These are phyloP conservation scores for Aplidium turbinatum DNA, from an alignment of 23 tunicate species.

Conservation along the genomic window DNA sequence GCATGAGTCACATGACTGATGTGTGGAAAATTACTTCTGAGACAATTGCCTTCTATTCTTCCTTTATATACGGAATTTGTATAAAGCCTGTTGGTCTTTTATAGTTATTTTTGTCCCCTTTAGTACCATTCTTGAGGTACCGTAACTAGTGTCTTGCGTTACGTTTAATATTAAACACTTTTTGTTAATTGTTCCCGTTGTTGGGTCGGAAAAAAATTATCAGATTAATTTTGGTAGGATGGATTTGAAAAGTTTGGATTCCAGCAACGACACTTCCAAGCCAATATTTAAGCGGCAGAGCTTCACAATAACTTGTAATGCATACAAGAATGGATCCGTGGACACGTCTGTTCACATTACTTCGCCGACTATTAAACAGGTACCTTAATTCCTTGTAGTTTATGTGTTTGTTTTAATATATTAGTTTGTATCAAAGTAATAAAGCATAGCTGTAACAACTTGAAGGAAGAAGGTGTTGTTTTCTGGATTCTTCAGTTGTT, in stretches of 20 bases:
- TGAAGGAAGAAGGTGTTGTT: too few relatives aligned
- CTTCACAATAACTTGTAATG: conserved; percentile 56
- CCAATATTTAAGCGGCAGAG: conserved; percentile 57
- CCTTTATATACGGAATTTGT: too few relatives aligned
- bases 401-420: too few relatives aligned
- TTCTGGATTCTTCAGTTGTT: too few relatives aligned
- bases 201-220: background rate
- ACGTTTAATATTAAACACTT: background rate
- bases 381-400: background rate
- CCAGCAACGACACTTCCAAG: conserved; percentile 22
- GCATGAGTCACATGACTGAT: too few relatives aligned
- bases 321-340: conserved; percentile 55
- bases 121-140: background rate
- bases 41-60: too few relatives aligned
- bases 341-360: conserved; percentile 18
- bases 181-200: too few relatives aligned
- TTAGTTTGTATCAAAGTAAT: too few relatives aligned
- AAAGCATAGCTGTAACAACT: too few relatives aligned
- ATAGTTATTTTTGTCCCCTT: too few relatives aligned
- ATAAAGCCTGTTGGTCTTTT: too few relatives aligned
- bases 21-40: too few relatives aligned
- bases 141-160: background rate
- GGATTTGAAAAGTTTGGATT: background rate
- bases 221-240: background rate
- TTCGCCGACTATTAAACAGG: conserved; percentile 50